A percentile compares a stretch with the other conserved stretches of the same genome.
Conservation (phyloP, 2,797 vertebrate species). For the Macrochelys suwanniensis region DNA sequence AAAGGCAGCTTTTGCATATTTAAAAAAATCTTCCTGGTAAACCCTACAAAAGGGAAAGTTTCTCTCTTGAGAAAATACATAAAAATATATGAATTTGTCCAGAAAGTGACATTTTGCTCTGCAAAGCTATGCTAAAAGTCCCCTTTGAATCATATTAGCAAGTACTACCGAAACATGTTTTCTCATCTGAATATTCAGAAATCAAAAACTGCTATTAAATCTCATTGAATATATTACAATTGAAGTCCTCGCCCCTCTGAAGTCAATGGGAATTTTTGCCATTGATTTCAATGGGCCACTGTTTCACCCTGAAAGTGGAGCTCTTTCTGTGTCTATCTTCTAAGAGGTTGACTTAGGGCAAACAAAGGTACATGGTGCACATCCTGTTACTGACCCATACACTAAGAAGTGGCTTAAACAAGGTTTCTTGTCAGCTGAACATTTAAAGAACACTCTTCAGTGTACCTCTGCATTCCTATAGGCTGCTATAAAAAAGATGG, state of each 20-base stretch:
- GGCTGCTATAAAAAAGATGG: too few species aligned
- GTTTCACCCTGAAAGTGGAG: background rate
- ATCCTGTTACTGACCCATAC: background rate
- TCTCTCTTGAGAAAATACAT: background rate
- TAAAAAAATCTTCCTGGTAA: background rate
- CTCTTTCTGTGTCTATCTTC: background rate
- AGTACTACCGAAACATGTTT: background rate
- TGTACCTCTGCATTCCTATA: background rate
- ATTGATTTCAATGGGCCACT: background rate
- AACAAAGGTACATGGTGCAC: background rate
- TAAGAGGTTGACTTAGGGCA: background rate
- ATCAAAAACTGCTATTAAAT: background rate
- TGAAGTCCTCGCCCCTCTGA: background rate
- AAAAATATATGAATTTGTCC: background rate
- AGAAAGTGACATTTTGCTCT: background rate
- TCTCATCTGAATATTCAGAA: background rate
- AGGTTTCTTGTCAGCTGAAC: background rate
- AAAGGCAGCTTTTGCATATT: background rate
- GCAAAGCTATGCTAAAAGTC: background rate
- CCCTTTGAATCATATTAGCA: background rate
- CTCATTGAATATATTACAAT: background rate
- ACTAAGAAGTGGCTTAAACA: background rate
- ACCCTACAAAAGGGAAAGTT: background rate
- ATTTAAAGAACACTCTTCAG: background rate
- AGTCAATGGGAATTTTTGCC: background rate